Base-by-base conservation (phyloP, 30 jellyfish, hydroid and myxozoan genomes). In the Mastigias papua region DNA sequence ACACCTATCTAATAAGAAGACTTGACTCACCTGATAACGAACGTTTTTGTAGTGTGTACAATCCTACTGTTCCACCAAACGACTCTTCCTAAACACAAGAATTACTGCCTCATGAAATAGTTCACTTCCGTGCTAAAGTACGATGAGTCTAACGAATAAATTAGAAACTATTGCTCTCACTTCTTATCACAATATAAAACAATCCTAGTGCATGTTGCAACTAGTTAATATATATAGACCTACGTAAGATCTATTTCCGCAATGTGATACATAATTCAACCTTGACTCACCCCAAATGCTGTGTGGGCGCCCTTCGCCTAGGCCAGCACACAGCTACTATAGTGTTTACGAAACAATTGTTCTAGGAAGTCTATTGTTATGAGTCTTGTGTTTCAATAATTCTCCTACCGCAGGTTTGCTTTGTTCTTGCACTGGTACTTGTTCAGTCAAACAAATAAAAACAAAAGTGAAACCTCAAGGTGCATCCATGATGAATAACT, bases 231-330 rank as follows among this genome's bases (percentile, higher is more conserved):
- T 16, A 51, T 51, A 51, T 1, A 51, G 17, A 4, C 67, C 16
- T 10, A 63, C 37, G 42, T 63, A 63, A 63, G 42, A 63, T 63
- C 74, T 63, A 27, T 51, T 51, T 22, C 4, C 11, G 70, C 11
- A 19, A 5, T 8, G 23, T 19, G 42, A 10, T 6, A 7, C 22
- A 63, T 23, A 9, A 34, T 11, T 23, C 74, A 23, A 63, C 4
- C 21, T 21, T 63, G 74, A 63, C 74, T 63, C 74, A 63, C 74
- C 74, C 21, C 11, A 19, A n/a, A 8, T 1, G 7, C 17, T 2
- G 74, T 63, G 74, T 63, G 74, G 74, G 74, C 35, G 74, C 74
- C 20, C 74, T 7, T 23, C 74, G 4, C 25, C 26, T 21, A 3
- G 35, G 74, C 42, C 42, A 9, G 17, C 37, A 23, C 4, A 7